Evolutionary conservation across 2,797 vertebrate genomes (phyloP), one percentile per base, ranked within the genome.

Genomic region (Myotis pilosus): DNA sequence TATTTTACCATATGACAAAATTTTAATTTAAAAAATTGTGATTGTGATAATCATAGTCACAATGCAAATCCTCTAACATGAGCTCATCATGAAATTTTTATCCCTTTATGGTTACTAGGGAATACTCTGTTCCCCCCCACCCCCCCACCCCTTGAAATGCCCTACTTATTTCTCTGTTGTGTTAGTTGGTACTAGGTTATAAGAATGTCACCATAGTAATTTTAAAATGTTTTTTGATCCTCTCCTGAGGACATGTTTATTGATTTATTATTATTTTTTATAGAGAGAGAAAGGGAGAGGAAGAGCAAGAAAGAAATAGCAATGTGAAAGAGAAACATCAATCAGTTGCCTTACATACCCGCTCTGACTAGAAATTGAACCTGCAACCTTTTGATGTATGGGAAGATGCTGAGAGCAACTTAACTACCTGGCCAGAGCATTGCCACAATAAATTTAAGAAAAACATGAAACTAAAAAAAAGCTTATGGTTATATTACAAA

Each of bases 71-170:
- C 10, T 88, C 3, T 74, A 62, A 41, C 3, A 74, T 66, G 10
- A 68, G 0, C 0, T 38, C 6, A 36, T 55, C 16, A 55, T 83
- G 53, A 69, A 69, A 53, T 38, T 23, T 25, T 68, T 69, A 75
- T 0, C 8, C 3, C 0, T 8, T 12, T 60, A 12, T 62, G 2
- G 1, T 22, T 55, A 30, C 6, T n/a, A 4, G 5, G 55, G 25
- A 74, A 10, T 55, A 1, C 13, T 41, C 6, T 62, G 60, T 82
- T 44, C 6, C 44, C 44, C 8, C 41, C 41, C 38, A 1, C 41
- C 41, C 41, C 41, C 7, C 84, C 47, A 11, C 30, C 22, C 25
- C 17, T 91, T 90, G 5, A 16, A 23, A 36, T 47, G 9, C 2
- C 17, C 13, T 30, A 12, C 6, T 44, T 85, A 60, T 83, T 81